Evolutionary conservation across 1,140 invertebrate species (phyloP), one percentile per base, ranked within the genome.

Genomic region (Holcopasites calliopsidis): DNA sequence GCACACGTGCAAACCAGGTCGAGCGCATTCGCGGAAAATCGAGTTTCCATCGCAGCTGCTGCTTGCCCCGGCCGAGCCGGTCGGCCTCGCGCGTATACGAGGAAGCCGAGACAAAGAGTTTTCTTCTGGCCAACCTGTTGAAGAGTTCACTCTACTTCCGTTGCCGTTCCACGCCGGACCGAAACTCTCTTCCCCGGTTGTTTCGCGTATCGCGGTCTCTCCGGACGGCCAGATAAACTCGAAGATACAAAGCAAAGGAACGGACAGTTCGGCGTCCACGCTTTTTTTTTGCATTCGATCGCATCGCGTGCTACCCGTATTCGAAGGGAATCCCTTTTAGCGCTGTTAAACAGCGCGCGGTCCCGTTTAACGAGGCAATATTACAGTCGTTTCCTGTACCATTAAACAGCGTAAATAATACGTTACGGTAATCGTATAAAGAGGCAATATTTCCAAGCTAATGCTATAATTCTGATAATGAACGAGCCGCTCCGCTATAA

Each of bases 41-140:
- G 86, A 88, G 82, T 89, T 88, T 86, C 80, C 83, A 85, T 86
- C 83, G 85, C 85, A 82, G 79, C 85, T 81, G 79, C 85, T 81
- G 79, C 85, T 88, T 87, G 76, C 55, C 75, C 76, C 71, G n/a
- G 55, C 75, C 69, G 77, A 71, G 76, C 68, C 65, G 55, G 79
- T 68, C 55, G 49, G 76, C 74, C 81, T 80, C 78, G n/a, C n/a
- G n/a, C 74, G 79, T 77, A 69, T 74, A 77, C 72, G 79, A 72
- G 70, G 83, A 62, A 54, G 57, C 52, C 73, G 84, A 88, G 85
- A 87, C 83, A 82, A 77, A 85, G 84, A 87, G 83, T 85, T 75
- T 66, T 70, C 76, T 85, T 85, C 76, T 47, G 82, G 71, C 73
- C 84, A 87, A 88, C 85, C 86, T 88, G 86, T 88, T 88, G 84